phyloP scores from a whole-genome alignment of 1,140 invertebrate genomes.

The Pogonomyrmex californicus region DNA sequence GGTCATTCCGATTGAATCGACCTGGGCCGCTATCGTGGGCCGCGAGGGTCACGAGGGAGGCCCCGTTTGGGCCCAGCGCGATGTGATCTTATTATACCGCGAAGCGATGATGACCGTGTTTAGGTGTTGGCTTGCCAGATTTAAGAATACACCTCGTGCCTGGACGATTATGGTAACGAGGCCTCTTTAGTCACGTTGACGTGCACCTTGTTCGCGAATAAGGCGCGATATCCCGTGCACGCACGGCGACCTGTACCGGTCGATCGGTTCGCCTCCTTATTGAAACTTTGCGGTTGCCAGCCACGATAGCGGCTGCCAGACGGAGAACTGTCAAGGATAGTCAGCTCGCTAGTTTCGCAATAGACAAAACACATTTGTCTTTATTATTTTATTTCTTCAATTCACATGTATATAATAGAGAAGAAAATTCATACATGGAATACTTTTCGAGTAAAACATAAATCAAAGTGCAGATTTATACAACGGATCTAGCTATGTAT shows the following conservation, averaged over 20 bases:
- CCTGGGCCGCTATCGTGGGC: conserved; percentile 61
- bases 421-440: not conserved
- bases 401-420: not conserved
- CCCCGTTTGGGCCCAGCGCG: conserved; percentile 74
- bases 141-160: conserved; percentile 81
- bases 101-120: conserved; percentile 82
- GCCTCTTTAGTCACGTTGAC: conserved; percentile 81
- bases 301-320: conserved; percentile 55
- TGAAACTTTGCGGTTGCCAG: conserved; percentile 71
- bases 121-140: conserved; percentile 83
- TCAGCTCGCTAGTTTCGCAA: conserved; percentile 17
- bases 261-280: conserved; percentile 66
- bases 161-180: conserved; percentile 82
- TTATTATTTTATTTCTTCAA: not conserved
- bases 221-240: conserved; percentile 42
- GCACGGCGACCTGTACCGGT: conserved; percentile 19
- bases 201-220: conserved; percentile 75
- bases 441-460: not conserved
- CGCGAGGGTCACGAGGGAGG: conserved; percentile 75
- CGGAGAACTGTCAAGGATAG: conserved; percentile 66
- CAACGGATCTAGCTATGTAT: not conserved
- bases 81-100: conserved; percentile 82
- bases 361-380: not conserved
- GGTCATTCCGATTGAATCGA: conserved; percentile 52
- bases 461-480: not conserved